Conservation (phyloP, 2,797 vertebrate species). For the Rhinichthys osculus region DNA sequence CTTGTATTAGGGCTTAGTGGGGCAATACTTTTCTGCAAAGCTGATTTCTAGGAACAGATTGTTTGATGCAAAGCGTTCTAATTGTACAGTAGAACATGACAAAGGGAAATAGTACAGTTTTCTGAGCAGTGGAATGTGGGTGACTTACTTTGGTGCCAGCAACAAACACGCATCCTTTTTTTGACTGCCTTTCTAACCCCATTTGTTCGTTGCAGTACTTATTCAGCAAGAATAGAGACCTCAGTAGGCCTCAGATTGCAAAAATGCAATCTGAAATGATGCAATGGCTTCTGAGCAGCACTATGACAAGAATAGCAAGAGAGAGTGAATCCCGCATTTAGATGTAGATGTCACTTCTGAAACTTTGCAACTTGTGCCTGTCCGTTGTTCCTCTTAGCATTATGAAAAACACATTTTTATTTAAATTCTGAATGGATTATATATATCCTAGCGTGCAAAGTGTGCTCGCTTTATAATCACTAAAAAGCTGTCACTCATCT, state of each 20-base stretch:
- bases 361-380: no score
- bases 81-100: constrained; percentile 5
- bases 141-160: neutral
- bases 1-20: constrained; percentile 14
- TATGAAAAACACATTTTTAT: no score
- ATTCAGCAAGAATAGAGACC: neutral
- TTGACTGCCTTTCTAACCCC: neutral
- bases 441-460: no score
- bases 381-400: no score
- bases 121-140: constrained; percentile 10
- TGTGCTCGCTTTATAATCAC: no score
- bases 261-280: neutral
- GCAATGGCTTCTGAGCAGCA: neutral
- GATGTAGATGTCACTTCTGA: no score
- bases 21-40: neutral
- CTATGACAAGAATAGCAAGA: neutral
- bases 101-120: constrained; percentile 7
- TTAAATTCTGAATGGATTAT: no score
- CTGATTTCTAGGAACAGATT: neutral
- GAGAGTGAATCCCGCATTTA: neutral
- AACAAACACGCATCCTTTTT: neutral
- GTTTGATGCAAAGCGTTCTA: neutral
- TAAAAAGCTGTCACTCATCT: no score
- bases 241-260: neutral
- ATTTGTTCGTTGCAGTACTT: neutral